Conservation (phyloP, 2,113 vertebrate genomes). For the Zosterops japonicus region DNA sequence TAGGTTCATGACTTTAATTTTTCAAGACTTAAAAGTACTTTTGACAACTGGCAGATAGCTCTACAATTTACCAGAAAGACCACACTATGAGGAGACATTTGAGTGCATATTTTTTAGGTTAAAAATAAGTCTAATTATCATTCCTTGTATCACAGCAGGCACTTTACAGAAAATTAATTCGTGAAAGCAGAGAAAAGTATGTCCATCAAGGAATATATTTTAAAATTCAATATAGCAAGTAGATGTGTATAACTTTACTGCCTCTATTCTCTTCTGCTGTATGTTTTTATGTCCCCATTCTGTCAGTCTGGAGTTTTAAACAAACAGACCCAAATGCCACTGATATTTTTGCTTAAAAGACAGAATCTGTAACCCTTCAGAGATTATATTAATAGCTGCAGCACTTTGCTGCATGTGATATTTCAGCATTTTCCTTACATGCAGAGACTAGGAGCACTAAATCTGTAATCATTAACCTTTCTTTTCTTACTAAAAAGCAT, state of each 20-base stretch:
- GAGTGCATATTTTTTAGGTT: background rate
- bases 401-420: background rate
- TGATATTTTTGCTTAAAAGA: slow-evolving; percentile 63
- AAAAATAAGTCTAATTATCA: background rate
- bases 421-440: background rate
- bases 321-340: slow-evolving; percentile 65
- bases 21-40: background rate
- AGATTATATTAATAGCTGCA: slow-evolving; percentile 55
- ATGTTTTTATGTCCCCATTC: slow-evolving; percentile 69
- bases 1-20: background rate
- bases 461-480: slow-evolving; percentile 3
- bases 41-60: background rate
- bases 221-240: background rate
- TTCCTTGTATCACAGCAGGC: background rate
- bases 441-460: background rate
- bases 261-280: slow-evolving; percentile 8
- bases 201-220: background rate
- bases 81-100: background rate
- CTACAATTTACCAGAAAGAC: background rate
- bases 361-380: slow-evolving; percentile 52
- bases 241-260: background rate
- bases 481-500: background rate
- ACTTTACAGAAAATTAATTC: background rate
- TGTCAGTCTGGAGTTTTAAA: slow-evolving; percentile 66
- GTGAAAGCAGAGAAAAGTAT: background rate